A percentile compares a stretch with the other conserved stretches of the same genome.
These are phyloP conservation scores for Dicyrtomina minuta DNA, from an alignment of 2,888 invertebrate species.

Conservation along the genomic window DNA sequence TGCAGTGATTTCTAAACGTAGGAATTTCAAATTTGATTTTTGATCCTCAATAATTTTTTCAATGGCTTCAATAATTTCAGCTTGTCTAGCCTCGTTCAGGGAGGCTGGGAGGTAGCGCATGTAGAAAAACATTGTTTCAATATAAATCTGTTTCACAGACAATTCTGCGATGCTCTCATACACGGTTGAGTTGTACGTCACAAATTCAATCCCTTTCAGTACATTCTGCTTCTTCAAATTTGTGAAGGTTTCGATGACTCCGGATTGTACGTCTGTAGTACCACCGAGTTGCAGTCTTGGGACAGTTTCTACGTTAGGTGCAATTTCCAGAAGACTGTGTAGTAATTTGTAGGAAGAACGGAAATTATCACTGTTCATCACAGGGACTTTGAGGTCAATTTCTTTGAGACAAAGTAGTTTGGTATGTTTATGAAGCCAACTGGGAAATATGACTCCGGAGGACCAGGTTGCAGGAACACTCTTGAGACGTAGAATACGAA, in stretches of 20 bases:
- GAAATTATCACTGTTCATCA: background rate
- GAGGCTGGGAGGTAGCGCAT: background rate
- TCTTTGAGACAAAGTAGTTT: background rate
- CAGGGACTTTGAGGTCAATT: background rate
- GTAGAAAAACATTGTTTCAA: background rate
- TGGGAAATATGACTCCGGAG: background rate
- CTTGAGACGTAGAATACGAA: background rate
- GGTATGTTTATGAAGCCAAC: background rate
- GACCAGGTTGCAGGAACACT: background rate
- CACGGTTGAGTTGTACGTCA: background rate
- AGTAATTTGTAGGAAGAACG: background rate
- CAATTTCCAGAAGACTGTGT: background rate
- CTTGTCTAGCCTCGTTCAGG: background rate
- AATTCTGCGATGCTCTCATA: background rate
- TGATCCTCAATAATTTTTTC: constrained; percentile 5
- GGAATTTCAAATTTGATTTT: constrained; percentile 4
- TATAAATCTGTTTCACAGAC: background rate
- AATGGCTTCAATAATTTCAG: constrained; percentile 1
- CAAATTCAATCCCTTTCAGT: background rate
- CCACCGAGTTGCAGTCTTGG: background rate
- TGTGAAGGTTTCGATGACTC: background rate
- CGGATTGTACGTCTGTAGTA: background rate
- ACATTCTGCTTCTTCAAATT: background rate
- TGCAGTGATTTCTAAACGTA: constrained; percentile 6
- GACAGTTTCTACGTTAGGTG: constrained; percentile 3